Evolutionary conservation across 2,113 vertebrate species (phyloP).

Genomic region (Plecturocebus donacophilus): DNA sequence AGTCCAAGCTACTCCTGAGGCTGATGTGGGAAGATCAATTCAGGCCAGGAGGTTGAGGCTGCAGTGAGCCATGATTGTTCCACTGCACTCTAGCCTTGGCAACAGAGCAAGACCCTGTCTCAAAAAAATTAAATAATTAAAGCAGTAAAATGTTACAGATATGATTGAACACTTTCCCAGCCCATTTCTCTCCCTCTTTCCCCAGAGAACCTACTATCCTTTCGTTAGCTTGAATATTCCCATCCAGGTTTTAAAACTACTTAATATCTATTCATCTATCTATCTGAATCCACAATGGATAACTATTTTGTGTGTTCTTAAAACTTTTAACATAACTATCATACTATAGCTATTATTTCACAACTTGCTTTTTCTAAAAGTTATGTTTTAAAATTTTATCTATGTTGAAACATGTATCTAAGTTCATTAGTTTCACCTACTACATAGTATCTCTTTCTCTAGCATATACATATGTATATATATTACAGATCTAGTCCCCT

Average conservation of each 20-base stretch:
- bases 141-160: background rate
- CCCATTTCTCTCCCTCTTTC: background rate
- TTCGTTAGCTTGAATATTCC: background rate
- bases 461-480: background rate
- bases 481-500: background rate
- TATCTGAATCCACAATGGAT: background rate
- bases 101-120: too few relatives aligned
- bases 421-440: background rate
- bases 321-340: background rate
- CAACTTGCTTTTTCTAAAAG: conserved; percentile 10
- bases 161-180: background rate
- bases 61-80: too few relatives aligned
- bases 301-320: conserved; percentile 25
- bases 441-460: background rate
- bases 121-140: background rate
- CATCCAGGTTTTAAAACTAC: background rate
- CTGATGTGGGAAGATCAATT: too few relatives aligned
- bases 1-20: too few relatives aligned
- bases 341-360: background rate
- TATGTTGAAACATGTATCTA: background rate
- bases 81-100: too few relatives aligned
- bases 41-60: too few relatives aligned
- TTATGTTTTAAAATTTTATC: background rate
- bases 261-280: background rate
- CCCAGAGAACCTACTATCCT: background rate